Conservation (phyloP, 1,140 invertebrate genomes). For the Drosophila micromelanica region DNA sequence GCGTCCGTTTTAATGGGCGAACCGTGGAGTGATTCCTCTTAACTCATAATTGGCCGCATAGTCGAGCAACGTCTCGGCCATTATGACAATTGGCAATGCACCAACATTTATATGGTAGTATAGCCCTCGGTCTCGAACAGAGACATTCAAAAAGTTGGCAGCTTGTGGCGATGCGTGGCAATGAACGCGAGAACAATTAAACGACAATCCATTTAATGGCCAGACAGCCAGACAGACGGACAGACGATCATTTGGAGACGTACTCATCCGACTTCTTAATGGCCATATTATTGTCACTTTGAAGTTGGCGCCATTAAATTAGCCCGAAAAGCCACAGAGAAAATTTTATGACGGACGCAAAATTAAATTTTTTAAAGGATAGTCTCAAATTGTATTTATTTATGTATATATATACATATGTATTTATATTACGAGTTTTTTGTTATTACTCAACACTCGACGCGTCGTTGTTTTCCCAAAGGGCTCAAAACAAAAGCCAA, state of each 20-base stretch:
- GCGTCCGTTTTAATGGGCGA: slow-evolving; percentile 70
- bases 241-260: slow-evolving; percentile 12
- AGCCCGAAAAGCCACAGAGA: slow-evolving; percentile 21
- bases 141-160: slow-evolving; percentile 56
- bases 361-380: neutral
- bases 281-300: slow-evolving; percentile 81
- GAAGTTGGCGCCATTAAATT: slow-evolving; percentile 77
- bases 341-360: slow-evolving; percentile 18
- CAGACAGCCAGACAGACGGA: slow-evolving; percentile 27
- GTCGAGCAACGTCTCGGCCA: slow-evolving; percentile 65
- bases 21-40: slow-evolving; percentile 72
- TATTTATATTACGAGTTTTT: slow-evolving; percentile 7
- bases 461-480: slow-evolving; percentile 33
- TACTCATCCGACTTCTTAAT: slow-evolving; percentile 55
- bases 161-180: slow-evolving; percentile 27
- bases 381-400: neutral
- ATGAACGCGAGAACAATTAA: slow-evolving; percentile 72
- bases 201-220: slow-evolving; percentile 77
- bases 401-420: neutral
- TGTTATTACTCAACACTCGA: slow-evolving; percentile 40
- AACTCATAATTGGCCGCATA: slow-evolving; percentile 74
- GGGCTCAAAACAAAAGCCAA: slow-evolving; percentile 46
- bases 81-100: slow-evolving; percentile 79
- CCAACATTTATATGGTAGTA: slow-evolving; percentile 23
- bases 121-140: slow-evolving; percentile 32